Percentiles rank a stretch among this genome's conserved stretches.
phyloP scores from a whole-genome alignment of 2,113 vertebrate species.

The Harpagus bidentatus region DNA sequence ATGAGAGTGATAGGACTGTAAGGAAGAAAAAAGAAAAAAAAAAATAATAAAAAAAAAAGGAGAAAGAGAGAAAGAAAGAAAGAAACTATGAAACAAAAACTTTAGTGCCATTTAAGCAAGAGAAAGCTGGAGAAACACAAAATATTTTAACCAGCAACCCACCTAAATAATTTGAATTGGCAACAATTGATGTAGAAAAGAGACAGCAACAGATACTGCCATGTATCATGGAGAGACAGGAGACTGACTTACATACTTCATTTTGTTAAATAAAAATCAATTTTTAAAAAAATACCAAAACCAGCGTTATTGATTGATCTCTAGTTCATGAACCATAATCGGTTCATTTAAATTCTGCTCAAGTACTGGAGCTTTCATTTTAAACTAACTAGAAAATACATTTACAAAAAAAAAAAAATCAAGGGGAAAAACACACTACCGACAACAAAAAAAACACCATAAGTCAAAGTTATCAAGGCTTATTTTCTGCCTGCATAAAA shows the following conservation, averaged over 20 bases:
- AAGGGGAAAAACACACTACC: not conserved
- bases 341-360: not conserved
- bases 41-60: slow-evolving; percentile 60
- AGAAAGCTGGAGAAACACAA: slow-evolving; percentile 2
- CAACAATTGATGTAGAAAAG: not conserved
- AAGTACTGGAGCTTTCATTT: not conserved
- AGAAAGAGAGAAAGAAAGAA: not conserved
- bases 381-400: not conserved
- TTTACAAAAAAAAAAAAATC: not conserved
- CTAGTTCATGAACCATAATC: not conserved
- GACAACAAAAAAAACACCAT: not conserved
- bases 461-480: not conserved
- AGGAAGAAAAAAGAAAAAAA: slow-evolving; percentile 56
- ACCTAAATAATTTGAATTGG: not conserved
- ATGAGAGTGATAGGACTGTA: slow-evolving; percentile 97
- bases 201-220: not conserved
- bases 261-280: not conserved
- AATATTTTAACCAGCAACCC: not conserved
- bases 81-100: slow-evolving; percentile 22
- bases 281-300: not conserved
- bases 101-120: not conserved
- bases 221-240: not conserved
- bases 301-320: not conserved
- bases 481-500: not conserved
- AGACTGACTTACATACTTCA: not conserved